Conservation (phyloP, 1,140 invertebrate genomes). For the Pseudomyrmex pallidus region DNA sequence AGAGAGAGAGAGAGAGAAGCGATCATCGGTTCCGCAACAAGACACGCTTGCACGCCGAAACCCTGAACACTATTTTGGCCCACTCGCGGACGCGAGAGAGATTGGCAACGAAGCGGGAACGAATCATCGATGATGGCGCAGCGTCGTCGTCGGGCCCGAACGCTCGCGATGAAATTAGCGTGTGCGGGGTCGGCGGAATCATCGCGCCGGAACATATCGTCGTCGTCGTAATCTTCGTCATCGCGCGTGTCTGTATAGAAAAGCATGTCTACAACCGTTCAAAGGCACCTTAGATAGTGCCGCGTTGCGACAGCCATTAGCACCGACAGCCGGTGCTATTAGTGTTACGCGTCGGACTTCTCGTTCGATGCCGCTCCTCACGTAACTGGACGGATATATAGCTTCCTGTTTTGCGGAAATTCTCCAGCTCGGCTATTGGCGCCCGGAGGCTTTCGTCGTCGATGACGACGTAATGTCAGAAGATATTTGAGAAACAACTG, state of each 20-base stretch:
- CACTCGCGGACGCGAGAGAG: slow-evolving; percentile 60
- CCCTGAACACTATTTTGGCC: slow-evolving; percentile 64
- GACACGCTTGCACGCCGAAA: slow-evolving; percentile 61
- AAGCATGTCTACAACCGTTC: slow-evolving; percentile 67
- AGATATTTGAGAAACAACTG: neutral
- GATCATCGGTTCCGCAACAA: slow-evolving; percentile 21
- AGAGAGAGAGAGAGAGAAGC: neutral
- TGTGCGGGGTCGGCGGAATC: slow-evolving; percentile 56
- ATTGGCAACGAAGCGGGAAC: slow-evolving; percentile 71
- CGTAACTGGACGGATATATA: slow-evolving; percentile 4
- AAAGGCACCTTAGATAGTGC: slow-evolving; percentile 81
- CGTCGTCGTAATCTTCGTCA: slow-evolving; percentile 40
- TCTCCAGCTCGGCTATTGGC: slow-evolving; percentile 7
- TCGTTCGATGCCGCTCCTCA: slow-evolving; percentile 22
- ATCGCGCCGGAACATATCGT: slow-evolving; percentile 31
- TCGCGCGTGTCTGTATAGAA: slow-evolving; percentile 26
- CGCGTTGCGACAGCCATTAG: slow-evolving; percentile 79
- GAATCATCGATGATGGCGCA: slow-evolving; percentile 67
- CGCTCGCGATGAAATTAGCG: slow-evolving; percentile 72
- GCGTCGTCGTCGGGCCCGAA: slow-evolving; percentile 12
- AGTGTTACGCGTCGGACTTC: slow-evolving; percentile 69
- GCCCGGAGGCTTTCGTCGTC: neutral
- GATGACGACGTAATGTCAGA: neutral
- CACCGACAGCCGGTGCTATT: slow-evolving; percentile 77
- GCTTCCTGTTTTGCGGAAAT: slow-evolving; percentile 49